Percentiles rank a stretch among this genome's conserved stretches.
These are phyloP conservation scores for Leuciscus waleckii DNA, from an alignment of 2,797 vertebrate genomes.

Conservation along the genomic window DNA sequence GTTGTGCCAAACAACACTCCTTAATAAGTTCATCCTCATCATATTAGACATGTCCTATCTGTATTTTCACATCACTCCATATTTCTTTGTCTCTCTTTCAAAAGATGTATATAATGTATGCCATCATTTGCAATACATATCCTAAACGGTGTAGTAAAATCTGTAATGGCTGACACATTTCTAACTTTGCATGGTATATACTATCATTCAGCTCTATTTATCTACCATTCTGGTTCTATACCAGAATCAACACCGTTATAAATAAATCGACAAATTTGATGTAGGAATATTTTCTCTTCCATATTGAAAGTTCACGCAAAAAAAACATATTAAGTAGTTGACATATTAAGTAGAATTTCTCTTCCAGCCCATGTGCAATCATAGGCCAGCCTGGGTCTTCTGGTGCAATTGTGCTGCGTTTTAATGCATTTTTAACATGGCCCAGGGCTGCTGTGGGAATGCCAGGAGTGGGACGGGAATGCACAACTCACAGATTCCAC, in stretches of 20 bases:
- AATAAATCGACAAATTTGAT: background rate
- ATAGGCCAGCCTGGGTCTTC: slow-evolving; percentile 22
- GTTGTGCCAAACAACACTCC: background rate
- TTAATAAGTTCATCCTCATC: background rate
- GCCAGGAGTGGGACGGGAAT: slow-evolving; percentile 73
- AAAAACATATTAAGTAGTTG: background rate
- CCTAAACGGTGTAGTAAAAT: background rate
- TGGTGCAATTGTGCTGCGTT: slow-evolving; percentile 45
- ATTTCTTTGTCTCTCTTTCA: background rate
- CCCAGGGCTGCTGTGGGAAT: slow-evolving; percentile 68
- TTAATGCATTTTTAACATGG: slow-evolving; percentile 50
- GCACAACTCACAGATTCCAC: slow-evolving; percentile 74
- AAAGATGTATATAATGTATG: background rate
- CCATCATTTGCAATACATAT: background rate
- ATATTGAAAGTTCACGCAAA: background rate
- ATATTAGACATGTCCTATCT: background rate
- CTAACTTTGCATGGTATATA: background rate
- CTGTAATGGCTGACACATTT: background rate
- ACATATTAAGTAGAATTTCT: slow-evolving; percentile 17
- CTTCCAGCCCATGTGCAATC: background rate
- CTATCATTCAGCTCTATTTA: background rate
- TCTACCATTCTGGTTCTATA: background rate
- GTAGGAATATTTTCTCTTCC: background rate
- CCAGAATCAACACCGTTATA: background rate
- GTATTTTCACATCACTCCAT: background rate